phyloP scores from a whole-genome alignment of 2,797 vertebrate species.

The Macrochelys suwanniensis region DNA sequence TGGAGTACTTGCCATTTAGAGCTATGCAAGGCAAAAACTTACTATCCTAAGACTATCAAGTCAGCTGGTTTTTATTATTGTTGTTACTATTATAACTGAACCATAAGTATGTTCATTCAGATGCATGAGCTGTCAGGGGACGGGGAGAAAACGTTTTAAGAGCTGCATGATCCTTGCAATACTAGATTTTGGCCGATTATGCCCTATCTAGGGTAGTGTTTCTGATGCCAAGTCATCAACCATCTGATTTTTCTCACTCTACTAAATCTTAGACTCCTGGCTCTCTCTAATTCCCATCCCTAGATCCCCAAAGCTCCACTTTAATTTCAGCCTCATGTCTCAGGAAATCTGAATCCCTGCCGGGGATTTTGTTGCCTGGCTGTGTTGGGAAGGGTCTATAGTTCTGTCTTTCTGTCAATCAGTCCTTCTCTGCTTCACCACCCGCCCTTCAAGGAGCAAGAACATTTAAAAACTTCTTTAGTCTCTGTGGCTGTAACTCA shows the following conservation, averaged over 20 bases:
- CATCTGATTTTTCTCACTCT: not conserved
- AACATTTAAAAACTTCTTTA: too few relatives aligned
- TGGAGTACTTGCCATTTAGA: not conserved
- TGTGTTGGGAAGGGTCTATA: not conserved
- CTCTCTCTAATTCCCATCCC: not conserved
- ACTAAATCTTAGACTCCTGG: not conserved
- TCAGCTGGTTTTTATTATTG: not conserved
- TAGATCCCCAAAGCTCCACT: not conserved
- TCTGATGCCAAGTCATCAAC: not conserved
- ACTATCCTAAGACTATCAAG: fast-evolving
- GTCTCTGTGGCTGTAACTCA: too few relatives aligned
- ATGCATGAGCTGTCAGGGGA: not conserved
- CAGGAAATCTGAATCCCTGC: not conserved
- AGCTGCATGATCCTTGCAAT: not conserved
- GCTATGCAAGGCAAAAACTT: not conserved
- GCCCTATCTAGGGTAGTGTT: not conserved
- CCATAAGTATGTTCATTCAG: not conserved
- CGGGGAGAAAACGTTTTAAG: not conserved
- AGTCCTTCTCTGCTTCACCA: not conserved
- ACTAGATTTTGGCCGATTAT: not conserved
- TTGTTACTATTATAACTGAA: not conserved
- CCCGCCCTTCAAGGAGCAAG: not conserved
- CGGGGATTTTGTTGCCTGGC: not conserved
- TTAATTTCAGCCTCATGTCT: not conserved
- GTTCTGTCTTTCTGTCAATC: not conserved